Evolutionary conservation across 37 sponge, comb jelly and placozoan genomes (phyloP), one percentile per base, ranked within the genome.

Genomic region (Hormiphora californensis): DNA sequence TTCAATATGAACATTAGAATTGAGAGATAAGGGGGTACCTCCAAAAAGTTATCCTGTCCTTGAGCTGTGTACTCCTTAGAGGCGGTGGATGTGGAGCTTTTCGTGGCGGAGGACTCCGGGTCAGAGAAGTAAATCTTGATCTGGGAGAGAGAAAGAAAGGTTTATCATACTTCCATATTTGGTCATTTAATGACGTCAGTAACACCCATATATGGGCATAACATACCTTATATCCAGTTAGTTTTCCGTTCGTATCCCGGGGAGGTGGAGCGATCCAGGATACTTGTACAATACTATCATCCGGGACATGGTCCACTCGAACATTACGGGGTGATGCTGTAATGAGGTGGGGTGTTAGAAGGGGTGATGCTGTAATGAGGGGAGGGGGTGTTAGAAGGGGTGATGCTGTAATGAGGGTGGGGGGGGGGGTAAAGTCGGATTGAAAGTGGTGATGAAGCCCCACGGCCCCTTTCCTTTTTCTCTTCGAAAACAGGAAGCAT

Each of bases 161-260:
- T 49, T 49, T 49, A 9, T 17, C 53, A 49, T 17, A 15, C 9
- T 49, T 17, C 12, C 15, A 49, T 15, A 49, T 15, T 17, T 49
- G 53, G 53, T 49, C 15, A 49, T 15, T 17, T 15, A 15, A 9
- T 49, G 61, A 57, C 30, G 30, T 25, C 61, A 4, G n/a, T 19
- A 57, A 57, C 7, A 19, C 5, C 61, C 22, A 57, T n/a, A n/a
- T n/a, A n/a, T n/a, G n/a, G n/a, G n/a, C n/a, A n/a, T n/a, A 3
- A 73, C 81, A 9, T 22, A 73, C 81, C 81, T 32, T n/a, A 40
- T 73, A 73, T 40, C 81, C 81, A 41, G 81, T 73, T 23, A 73
- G 81, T 21, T 36, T 12, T 11, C 81, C 81, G 35, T 73, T 73
- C 5, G 38, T 33, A 73, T 73, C 81, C 21, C 35, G 32, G 1